Conservation (phyloP, 2,797 vertebrate genomes). For the Diplodus puntazzo region DNA sequence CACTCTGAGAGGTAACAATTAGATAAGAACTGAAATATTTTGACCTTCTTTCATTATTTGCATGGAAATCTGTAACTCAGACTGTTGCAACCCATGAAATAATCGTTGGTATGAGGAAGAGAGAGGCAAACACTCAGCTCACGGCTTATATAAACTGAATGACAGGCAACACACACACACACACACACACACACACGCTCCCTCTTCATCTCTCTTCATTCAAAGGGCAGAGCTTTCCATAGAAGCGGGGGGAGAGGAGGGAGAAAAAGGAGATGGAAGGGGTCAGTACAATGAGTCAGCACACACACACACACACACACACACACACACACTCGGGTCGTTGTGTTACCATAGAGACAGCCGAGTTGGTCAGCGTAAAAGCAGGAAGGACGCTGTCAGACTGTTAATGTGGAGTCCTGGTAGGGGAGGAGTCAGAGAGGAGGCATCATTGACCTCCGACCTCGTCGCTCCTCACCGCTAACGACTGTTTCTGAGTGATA, state of each 20-base stretch:
- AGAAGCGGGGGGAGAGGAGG: conserved; percentile 35
- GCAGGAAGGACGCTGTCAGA: conserved; percentile 60
- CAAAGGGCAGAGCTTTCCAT: conserved; percentile 65
- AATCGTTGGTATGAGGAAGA: conserved; percentile 19
- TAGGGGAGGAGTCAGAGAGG: neutral
- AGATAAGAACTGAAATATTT: neutral
- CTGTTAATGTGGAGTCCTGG: conserved; percentile 74
- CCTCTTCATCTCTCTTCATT: conserved; percentile 43
- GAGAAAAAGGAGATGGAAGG: conserved; percentile 6
- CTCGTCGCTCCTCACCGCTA: conserved; percentile 43
- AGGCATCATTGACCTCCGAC: conserved; percentile 57
- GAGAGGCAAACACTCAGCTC: conserved; percentile 32
- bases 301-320: conserved; percentile 54
- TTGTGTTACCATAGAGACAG: conserved; percentile 80
- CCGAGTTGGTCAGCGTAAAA: conserved; percentile 67
- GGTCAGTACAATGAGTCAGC: conserved; percentile 80
- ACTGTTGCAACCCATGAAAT: conserved; percentile 25
- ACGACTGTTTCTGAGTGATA: conserved; percentile 55
- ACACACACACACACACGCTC: conserved; percentile 16
- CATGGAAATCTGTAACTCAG: conserved; percentile 9
- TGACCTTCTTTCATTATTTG: conserved; percentile 10
- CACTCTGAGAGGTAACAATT: neutral
- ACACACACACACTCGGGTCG: conserved; percentile 65
- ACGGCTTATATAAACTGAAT: conserved; percentile 51
- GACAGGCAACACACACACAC: conserved; percentile 29